phyloP scores from a whole-genome alignment of 2,797 vertebrate genomes.

The Bovichtus diacanthus region DNA sequence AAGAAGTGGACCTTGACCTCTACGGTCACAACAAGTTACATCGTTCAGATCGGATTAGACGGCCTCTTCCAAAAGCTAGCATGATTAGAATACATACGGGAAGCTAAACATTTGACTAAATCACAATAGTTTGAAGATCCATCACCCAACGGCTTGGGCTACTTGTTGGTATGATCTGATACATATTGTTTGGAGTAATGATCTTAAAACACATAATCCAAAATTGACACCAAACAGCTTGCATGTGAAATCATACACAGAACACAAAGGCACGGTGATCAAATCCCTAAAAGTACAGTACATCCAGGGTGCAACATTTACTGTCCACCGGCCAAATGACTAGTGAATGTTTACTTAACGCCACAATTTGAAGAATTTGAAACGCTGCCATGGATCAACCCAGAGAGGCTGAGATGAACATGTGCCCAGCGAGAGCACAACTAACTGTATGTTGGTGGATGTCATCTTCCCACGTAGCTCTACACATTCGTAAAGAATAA shows the following conservation, averaged over 20 bases:
- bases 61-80: neutral
- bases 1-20: neutral
- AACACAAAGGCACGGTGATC: conserved; percentile 21
- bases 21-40: neutral
- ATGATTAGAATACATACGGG: neutral
- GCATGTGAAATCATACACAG: conserved; percentile 16
- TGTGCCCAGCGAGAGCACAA: too few species aligned
- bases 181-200: conserved; percentile 24
- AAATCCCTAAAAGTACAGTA: neutral
- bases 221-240: conserved; percentile 1
- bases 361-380: neutral
- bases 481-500: too few species aligned
- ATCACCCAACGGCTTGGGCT: neutral
- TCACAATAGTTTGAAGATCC: neutral
- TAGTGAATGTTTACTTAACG: neutral
- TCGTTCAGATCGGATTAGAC: conserved; percentile 10
- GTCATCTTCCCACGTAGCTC: too few species aligned
- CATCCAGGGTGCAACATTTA: too few species aligned
- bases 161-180: neutral
- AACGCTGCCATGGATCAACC: neutral
- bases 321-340: too few species aligned
- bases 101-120: neutral
- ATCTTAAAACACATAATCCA: neutral
- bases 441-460: too few species aligned
- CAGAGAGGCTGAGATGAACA: too few species aligned